Conservation (phyloP, 2,797 vertebrate species). For the Merluccius polli region DNA sequence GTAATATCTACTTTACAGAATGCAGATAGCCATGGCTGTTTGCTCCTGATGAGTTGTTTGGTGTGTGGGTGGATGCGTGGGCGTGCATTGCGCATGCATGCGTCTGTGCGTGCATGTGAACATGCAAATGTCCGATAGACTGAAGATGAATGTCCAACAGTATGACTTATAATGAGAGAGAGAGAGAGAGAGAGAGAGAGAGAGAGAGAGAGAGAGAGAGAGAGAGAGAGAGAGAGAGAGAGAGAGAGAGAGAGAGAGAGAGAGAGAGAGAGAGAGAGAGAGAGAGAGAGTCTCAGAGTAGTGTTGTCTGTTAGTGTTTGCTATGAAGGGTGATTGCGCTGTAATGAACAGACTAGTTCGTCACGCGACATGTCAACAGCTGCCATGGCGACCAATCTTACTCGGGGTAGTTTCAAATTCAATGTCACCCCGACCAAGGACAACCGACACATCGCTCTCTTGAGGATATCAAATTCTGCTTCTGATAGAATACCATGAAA, state of each 20-base stretch:
- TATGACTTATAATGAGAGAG: conserved; percentile 3
- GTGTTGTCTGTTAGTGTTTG: conserved; percentile 38
- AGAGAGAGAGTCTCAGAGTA: not conserved
- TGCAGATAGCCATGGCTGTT: not conserved
- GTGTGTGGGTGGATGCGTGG: conserved; percentile 16
- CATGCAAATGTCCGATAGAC: not conserved
- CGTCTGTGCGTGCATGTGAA: not conserved
- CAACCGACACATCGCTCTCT: conserved; percentile 9
- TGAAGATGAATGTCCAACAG: conserved; percentile 25
- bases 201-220: not conserved
- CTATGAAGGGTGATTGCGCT: conserved; percentile 21
- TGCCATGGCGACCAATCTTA: conserved; percentile 14
- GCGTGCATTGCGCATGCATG: conserved; percentile 2
- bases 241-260: not conserved
- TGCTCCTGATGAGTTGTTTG: not conserved
- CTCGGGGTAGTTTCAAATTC: conserved; percentile 28
- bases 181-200: not conserved
- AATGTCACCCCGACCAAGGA: conserved; percentile 27
- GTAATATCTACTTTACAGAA: conserved; percentile 35
- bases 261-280: not conserved
- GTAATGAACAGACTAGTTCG: conserved; percentile 32
- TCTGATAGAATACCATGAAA: not conserved
- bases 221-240: not conserved
- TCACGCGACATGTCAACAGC: conserved; percentile 37
- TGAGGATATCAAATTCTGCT: conserved; percentile 5